These are phyloP conservation scores for Lacanobia wlatinum DNA, from an alignment of 2,888 invertebrate species.

Conservation along the genomic window DNA sequence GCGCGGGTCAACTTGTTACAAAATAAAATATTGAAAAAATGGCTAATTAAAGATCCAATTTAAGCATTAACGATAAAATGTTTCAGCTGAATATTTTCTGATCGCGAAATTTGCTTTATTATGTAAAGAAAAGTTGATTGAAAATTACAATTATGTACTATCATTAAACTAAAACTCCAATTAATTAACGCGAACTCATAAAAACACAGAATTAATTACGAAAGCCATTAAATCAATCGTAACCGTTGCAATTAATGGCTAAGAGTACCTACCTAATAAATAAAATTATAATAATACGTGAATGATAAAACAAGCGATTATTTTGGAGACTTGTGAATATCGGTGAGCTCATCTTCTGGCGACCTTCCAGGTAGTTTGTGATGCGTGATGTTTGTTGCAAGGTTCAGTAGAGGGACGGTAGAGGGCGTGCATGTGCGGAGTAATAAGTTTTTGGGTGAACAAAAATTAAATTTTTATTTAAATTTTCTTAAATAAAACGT, in stretches of 20 bases:
- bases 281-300: slow-evolving; percentile 11
- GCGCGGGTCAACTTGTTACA: no score
- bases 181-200: not conserved
- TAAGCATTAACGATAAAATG: not conserved
- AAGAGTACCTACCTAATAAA: slow-evolving; percentile 5
- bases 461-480: not conserved
- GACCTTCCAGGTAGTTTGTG: slow-evolving; percentile 58
- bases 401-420: not conserved
- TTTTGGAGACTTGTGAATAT: slow-evolving; percentile 54
- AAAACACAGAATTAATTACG: slow-evolving; percentile 9
- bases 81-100: not conserved
- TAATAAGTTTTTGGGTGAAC: not conserved
- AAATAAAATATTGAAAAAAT: not conserved
- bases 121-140: no score
- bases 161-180: not conserved
- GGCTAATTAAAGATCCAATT: not conserved
- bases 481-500: no score
- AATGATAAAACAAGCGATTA: slow-evolving; percentile 40
- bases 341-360: slow-evolving; percentile 63
- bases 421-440: slow-evolving; percentile 38
- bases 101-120: no score
- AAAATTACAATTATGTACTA: not conserved
- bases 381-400: slow-evolving; percentile 35
- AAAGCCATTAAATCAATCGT: slow-evolving; percentile 21
- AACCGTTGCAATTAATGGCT: not conserved